A percentile compares a stretch with the other conserved stretches of the same genome.
phyloP scores from a whole-genome alignment of 2,113 vertebrate species.

The Ginglymostoma cirratum region DNA sequence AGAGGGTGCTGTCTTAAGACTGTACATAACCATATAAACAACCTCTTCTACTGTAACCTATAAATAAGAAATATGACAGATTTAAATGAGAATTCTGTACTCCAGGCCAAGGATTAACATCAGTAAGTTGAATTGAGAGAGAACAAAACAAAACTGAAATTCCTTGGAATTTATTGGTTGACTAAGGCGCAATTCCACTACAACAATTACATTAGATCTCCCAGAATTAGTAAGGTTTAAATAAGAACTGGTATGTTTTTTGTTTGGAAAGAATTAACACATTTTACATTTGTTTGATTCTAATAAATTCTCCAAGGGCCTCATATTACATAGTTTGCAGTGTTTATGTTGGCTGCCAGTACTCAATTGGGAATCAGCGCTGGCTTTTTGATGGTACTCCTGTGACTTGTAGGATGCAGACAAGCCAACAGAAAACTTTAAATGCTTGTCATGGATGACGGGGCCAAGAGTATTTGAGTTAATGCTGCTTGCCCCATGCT shows the following conservation, averaged over 20 bases:
- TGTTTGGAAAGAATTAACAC: constrained; percentile 34
- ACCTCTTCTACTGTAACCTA: background rate
- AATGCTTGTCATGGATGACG: constrained; percentile 21
- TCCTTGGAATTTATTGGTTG: background rate
- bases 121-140: background rate
- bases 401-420: background rate
- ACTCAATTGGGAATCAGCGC: background rate
- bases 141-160: background rate
- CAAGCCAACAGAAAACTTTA: constrained; percentile 16
- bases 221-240: background rate
- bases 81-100: background rate
- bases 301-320: background rate
- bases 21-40: background rate
- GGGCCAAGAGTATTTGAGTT: background rate
- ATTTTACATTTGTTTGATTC: constrained; percentile 1
- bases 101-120: background rate
- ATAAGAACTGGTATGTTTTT: background rate
- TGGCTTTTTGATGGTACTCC: constrained; percentile 9
- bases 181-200: background rate
- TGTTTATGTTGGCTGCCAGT: constrained; percentile 29
- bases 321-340: background rate
- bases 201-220: background rate
- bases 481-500: background rate
- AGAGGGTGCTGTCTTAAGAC: background rate
- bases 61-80: background rate